Evolutionary conservation across 64 coral and sea anemone species (phyloP), one percentile per base, ranked within the genome.

Genomic region (Pocillopora damicornis): DNA sequence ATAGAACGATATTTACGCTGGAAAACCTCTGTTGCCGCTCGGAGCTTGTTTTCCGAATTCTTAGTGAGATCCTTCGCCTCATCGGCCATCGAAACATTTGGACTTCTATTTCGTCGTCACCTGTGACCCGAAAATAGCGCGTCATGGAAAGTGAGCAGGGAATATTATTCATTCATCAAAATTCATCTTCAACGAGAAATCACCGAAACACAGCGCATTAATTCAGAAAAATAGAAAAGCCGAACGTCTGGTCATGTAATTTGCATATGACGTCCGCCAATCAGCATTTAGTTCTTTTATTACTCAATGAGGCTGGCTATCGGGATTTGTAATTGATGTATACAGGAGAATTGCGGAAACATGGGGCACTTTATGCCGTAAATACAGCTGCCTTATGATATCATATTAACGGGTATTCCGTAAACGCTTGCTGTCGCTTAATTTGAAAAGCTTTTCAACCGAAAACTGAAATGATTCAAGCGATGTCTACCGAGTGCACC

Each of bases 31-130:
- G 87, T 90, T 17, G 94, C 91, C 9, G 86, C 91, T 67, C 89
- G 82, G 35, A 93, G 83, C 68, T 89, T 89, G 76, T 82, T 90
- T 83, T 97, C 94, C 15, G 90, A 88, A 4, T 82, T 85, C 51
- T 42, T 36, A 35, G 37, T 81, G 38, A 60, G 57, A 79, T 86
- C 86, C 79, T 68, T 88, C 75, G 82, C 51, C 35, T 92, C 94
- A 59, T 95, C 90, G 13, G 94, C 94, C 94, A 95, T 95, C 74
- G 81, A 92, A 73, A 56, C 94, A 95, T 95, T 91, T 85, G 81
- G 79, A 23, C 75, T 42, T 59, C 20, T 18, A 45, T 85, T 85
- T 85, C 37, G 35, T 37, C 38, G 36, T 85, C 81, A 85, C 63
- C 81, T 73, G 65, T 72, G 38, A 73, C 35, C 64, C 22, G 13